Conservation (phyloP, 2,113 vertebrate species). For the Mormyrus iriodes region DNA sequence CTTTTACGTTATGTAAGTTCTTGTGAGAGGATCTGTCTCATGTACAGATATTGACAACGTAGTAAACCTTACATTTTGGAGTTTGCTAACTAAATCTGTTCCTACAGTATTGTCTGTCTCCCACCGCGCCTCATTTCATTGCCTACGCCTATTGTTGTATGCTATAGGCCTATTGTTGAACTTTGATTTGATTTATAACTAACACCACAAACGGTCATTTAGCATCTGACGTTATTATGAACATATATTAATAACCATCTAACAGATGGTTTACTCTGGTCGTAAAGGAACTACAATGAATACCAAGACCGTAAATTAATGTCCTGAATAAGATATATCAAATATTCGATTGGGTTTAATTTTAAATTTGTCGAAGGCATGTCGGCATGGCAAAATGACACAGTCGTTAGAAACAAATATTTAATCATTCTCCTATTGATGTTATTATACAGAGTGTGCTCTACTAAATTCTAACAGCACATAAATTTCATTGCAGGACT, state of each 20-base stretch:
- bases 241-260: neutral
- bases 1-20: neutral
- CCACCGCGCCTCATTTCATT: neutral
- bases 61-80: neutral
- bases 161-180: neutral
- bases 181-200: neutral
- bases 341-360: neutral
- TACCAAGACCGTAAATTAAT: neutral
- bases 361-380: neutral
- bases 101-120: neutral
- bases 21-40: neutral
- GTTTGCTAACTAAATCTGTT: neutral
- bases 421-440: neutral
- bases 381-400: neutral
- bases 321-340: neutral
- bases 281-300: neutral
- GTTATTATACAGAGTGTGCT: neutral
- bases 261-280: neutral
- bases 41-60: too few relatives aligned
- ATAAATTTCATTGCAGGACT: neutral
- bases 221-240: neutral
- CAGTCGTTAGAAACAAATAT: neutral
- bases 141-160: neutral
- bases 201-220: neutral
- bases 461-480: neutral